Conservation (phyloP, 2,113 vertebrate species). For the Capricornis sumatraensis region DNA sequence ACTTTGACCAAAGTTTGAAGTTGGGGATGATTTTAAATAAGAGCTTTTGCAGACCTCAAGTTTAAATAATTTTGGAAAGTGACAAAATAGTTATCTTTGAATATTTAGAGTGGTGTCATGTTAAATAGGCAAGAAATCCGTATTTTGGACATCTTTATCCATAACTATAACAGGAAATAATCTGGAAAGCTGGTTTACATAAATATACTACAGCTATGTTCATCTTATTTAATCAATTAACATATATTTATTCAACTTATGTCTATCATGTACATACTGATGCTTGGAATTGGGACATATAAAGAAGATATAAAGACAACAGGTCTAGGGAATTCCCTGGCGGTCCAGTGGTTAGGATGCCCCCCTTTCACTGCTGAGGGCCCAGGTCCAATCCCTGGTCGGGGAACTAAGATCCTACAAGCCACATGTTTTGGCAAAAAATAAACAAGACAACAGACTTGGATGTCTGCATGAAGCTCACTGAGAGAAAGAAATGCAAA, state of each 20-base stretch:
- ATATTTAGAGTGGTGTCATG: background rate
- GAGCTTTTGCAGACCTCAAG: background rate
- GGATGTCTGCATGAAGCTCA: no score
- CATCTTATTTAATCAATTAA: background rate
- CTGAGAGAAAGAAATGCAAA: background rate
- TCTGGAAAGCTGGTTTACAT: background rate
- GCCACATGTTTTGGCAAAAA: background rate
- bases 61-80: constrained; percentile 1
- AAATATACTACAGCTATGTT: background rate
- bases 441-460: background rate
- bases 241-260: background rate
- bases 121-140: background rate
- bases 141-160: background rate
- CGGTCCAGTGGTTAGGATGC: background rate
- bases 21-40: constrained; percentile 18
- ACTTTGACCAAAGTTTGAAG: background rate
- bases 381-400: background rate
- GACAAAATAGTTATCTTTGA: background rate
- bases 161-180: background rate
- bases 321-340: background rate
- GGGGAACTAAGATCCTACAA: background rate
- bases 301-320: background rate
- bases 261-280: background rate
- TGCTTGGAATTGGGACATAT: background rate
- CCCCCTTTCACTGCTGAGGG: background rate